These are phyloP conservation scores for Phengaris arion DNA, from an alignment of 2,888 invertebrate species.

Conservation along the genomic window DNA sequence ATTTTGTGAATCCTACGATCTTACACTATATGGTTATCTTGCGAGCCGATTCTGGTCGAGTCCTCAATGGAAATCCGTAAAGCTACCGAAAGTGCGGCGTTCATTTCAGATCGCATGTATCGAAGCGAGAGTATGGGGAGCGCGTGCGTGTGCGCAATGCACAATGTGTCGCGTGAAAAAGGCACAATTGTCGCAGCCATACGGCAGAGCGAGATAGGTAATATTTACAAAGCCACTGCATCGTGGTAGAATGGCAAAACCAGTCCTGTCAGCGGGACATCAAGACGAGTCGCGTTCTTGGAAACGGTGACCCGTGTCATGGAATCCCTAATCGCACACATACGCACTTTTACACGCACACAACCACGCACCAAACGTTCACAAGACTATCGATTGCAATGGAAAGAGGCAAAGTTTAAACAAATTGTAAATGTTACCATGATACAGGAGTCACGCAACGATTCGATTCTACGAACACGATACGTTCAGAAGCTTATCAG, in stretches of 20 bases:
- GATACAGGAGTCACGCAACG: constrained; percentile 37
- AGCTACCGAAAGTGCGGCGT: constrained; percentile 69
- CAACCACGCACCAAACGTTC: constrained; percentile 22
- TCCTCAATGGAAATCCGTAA: constrained; percentile 65
- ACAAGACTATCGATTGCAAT: constrained; percentile 45
- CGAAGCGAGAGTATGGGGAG: constrained; percentile 67
- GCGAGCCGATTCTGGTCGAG: constrained; percentile 40
- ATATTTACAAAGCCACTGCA: constrained; percentile 66
- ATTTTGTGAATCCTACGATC: constrained; percentile 35
- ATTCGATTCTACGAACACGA: constrained; percentile 30
- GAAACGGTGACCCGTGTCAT: constrained; percentile 79
- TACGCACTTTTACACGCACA: constrained; percentile 44
- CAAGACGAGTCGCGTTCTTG: constrained; percentile 77
- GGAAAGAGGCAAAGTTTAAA: constrained; percentile 47
- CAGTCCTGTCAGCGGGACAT: constrained; percentile 78
- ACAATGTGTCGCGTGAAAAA: constrained; percentile 59
- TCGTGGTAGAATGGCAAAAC: constrained; percentile 71
- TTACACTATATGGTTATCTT: constrained; percentile 33
- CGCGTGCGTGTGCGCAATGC: constrained; percentile 74
- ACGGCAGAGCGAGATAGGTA: constrained; percentile 54
- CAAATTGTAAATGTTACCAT: constrained; percentile 52
- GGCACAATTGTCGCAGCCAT: constrained; percentile 42
- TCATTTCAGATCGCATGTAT: constrained; percentile 72
- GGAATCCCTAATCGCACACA: constrained; percentile 75
- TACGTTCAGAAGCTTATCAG: constrained; percentile 29